These are phyloP conservation scores for Mus pahari DNA, from an alignment of 2,113 vertebrate genomes.

Conservation along the genomic window DNA sequence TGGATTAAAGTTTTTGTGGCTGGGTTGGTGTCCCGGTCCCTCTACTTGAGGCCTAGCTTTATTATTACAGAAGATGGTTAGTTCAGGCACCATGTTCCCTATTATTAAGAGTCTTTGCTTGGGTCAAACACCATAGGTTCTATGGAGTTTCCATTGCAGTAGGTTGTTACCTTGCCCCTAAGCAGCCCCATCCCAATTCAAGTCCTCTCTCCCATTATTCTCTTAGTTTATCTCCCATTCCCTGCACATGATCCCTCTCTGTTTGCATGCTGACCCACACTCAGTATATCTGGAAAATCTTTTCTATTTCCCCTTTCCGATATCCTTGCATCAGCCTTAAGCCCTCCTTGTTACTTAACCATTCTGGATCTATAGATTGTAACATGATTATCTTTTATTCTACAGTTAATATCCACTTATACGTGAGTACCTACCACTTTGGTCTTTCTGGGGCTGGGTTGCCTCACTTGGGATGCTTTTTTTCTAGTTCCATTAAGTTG, in stretches of 20 bases:
- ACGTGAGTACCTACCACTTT: background rate
- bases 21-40: too few species aligned
- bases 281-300: too few species aligned
- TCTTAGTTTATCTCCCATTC: background rate
- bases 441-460: background rate
- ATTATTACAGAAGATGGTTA: too few species aligned
- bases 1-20: too few species aligned
- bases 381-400: background rate
- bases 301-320: too few species aligned
- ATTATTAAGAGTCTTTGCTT: background rate
- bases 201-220: background rate
- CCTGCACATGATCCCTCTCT: background rate
- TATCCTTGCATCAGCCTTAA: too few species aligned
- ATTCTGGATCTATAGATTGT: background rate
- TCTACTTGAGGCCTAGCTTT: too few species aligned
- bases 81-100: too few species aligned
- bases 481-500: background rate
- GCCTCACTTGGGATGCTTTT: background rate
- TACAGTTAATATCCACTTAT: background rate
- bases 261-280: background rate
- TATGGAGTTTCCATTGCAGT: background rate
- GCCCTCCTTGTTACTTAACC: background rate
- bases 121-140: background rate
- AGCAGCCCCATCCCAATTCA: background rate
- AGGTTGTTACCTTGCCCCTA: background rate